Evolutionary conservation across 2,113 vertebrate genomes (phyloP), one percentile per base, ranked within the genome.

Genomic region (Taxidea taxus): DNA sequence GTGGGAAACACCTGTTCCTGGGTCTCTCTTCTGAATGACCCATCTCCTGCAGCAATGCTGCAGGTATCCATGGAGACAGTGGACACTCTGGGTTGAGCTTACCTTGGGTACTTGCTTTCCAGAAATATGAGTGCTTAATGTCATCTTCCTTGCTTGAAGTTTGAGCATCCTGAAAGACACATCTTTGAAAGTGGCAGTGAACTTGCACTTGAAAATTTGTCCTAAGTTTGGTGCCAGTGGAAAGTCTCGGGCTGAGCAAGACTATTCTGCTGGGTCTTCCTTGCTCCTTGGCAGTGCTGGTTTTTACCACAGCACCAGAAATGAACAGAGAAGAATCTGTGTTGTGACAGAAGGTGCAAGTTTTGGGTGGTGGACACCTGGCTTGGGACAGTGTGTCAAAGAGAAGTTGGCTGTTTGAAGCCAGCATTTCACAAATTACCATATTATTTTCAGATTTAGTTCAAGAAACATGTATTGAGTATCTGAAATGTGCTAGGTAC

Each of bases 371-470:
- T 42, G 58, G 34, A 15, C 27, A 39, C 18, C 23, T 87, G 39
- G 16, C 34, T 49, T 49, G 20, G 44, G 23, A 64, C 7, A 18
- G 5, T 88, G 10, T 72, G 9, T 74, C 60, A 90, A 44, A 91
- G 23, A 93, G 54, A 89, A 72, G n/a, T 91, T 89, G 89, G 66
- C 23, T 70, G 29, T 21, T 81, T 37, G 68, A 95, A 91, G 78
- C 56, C 89, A 58, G 49, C 11, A 11, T 87, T 92, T 93, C 34
- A 56, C 6, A 92, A 77, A 25, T 88, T 47, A 81, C 49, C 25
- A 10, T 90, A 27, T 82, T 80, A 81, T 94, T 95, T 97, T 97
- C 49, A 91, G 47, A 74, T 60, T 85, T 16, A 91, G 23, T 80
- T 95, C 15, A 88, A 88, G 77, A 81, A 51, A 37, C 85, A 21